Evolutionary conservation across 1,140 invertebrate species (phyloP).

Genomic region (Macrobrachium nipponense): DNA sequence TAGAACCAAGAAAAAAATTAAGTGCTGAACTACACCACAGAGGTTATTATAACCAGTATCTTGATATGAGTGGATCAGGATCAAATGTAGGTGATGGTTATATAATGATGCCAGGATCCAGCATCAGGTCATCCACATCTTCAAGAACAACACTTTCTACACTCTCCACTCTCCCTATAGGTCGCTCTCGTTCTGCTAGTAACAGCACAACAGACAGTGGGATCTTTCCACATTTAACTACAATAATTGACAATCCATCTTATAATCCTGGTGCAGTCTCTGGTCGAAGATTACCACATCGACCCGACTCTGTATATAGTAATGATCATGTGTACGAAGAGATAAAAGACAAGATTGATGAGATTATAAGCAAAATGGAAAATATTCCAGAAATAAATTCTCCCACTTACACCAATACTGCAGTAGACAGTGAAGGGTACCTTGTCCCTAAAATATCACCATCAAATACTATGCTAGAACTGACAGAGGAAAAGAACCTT

Average conservation of each 20-base stretch:
- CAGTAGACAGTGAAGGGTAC: conserved; percentile 42
- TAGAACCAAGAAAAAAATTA: conserved; percentile 29
- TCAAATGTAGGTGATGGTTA: conserved; percentile 13
- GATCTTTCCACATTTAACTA: conserved; percentile 21
- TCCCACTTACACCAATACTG: conserved; percentile 42
- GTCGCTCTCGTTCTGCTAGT: conserved; percentile 44
- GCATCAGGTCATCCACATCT: conserved; percentile 41
- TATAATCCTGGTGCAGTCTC: conserved; percentile 6
- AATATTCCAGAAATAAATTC: conserved; percentile 37
- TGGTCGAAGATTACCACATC: background rate
- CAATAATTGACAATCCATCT: conserved; percentile 37
- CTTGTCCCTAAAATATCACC: conserved; percentile 37
- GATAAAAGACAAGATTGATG: conserved; percentile 49
- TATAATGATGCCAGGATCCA: conserved; percentile 47
- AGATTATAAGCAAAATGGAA: conserved; percentile 24
- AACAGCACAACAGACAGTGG: conserved; percentile 41
- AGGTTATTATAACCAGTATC: conserved; percentile 41
- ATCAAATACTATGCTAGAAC: background rate
- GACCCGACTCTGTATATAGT: conserved; percentile 27
- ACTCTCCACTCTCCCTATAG: conserved; percentile 41
- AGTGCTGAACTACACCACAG: background rate
- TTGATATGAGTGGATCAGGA: conserved; percentile 39
- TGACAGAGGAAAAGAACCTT: no score
- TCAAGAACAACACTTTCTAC: conserved; percentile 57
- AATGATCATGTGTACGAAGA: conserved; percentile 50